phyloP scores from a whole-genome alignment of 2,113 vertebrate species.

The Burhinus oedicnemus region DNA sequence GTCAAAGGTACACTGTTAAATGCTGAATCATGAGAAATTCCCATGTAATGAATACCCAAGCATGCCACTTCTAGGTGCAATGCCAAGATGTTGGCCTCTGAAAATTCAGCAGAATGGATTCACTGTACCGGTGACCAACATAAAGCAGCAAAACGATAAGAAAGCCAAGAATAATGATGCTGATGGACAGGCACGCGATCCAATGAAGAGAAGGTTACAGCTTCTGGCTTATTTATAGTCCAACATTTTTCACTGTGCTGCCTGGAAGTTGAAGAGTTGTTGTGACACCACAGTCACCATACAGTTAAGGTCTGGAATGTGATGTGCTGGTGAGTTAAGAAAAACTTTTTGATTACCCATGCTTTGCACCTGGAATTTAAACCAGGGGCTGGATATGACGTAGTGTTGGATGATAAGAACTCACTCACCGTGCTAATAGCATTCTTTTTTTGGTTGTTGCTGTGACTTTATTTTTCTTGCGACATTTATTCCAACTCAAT shows the following conservation, averaged over 20 bases:
- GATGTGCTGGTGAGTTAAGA: constrained; percentile 47
- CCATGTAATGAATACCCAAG: not conserved
- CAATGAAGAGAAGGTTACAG: not conserved
- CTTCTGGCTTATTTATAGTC: not conserved
- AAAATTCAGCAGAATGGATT: not conserved
- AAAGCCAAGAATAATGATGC: not conserved
- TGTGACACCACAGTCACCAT: constrained; percentile 26
- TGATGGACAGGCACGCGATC: not conserved
- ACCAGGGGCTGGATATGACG: constrained; percentile 5
- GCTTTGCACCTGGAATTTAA: constrained; percentile 55
- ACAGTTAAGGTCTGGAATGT: constrained; percentile 60
- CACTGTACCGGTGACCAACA: not conserved
- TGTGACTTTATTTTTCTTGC: not conserved
- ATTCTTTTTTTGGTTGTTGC: not conserved
- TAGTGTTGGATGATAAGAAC: constrained; percentile 48
- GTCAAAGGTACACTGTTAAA: not conserved
- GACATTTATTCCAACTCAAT: not conserved
- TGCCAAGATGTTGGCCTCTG: not conserved
- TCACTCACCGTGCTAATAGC: not conserved
- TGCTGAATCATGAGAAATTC: constrained; percentile 7
- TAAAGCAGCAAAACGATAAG: not conserved
- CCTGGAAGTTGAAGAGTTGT: not conserved
- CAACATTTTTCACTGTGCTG: not conserved
- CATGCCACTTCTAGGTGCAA: not conserved
- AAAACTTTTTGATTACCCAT: constrained; percentile 57